A percentile compares a stretch with the other conserved stretches of the same genome.
Conservation (phyloP, 2,113 vertebrate genomes). For the Xiphias gladius region DNA sequence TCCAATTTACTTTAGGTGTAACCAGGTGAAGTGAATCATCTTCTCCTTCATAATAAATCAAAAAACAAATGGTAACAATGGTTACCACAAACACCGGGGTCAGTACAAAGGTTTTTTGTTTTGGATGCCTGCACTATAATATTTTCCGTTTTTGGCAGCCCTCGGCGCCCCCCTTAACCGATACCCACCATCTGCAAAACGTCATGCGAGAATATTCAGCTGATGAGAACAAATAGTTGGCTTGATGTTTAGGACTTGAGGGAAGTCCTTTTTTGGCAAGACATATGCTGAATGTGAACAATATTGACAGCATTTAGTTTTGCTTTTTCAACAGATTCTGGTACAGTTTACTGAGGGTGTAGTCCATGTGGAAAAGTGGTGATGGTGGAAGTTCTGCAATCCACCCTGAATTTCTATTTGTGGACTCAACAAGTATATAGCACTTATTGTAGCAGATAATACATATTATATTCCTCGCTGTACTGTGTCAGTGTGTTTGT, state of each 20-base stretch:
- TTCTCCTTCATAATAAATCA: conserved; percentile 37
- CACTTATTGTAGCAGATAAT: neutral
- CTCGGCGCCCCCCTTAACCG: neutral
- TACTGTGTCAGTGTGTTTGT: neutral
- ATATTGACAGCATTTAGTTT: neutral
- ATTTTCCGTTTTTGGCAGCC: conserved; percentile 45
- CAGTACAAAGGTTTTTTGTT: conserved; percentile 34
- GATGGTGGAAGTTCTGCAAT: neutral
- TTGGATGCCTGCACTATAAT: conserved; percentile 21
- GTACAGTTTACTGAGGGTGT: neutral
- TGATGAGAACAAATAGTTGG: conserved; percentile 52
- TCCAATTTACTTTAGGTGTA: conserved; percentile 49
- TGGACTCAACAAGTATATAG: neutral
- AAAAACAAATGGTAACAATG: conserved; percentile 1
- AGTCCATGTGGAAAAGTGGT: conserved; percentile 3
- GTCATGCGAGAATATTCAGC: conserved; percentile 32
- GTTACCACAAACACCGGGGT: conserved; percentile 24
- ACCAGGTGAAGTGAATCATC: conserved; percentile 48
- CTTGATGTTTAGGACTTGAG: conserved; percentile 3
- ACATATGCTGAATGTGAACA: neutral
- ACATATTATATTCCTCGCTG: neutral
- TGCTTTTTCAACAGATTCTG: neutral
- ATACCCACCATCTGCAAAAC: conserved; percentile 38
- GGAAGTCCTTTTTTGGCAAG: conserved; percentile 37
- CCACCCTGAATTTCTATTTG: neutral